Conservation (phyloP, 1,140 invertebrate species). For the Aplysia californica region DNA sequence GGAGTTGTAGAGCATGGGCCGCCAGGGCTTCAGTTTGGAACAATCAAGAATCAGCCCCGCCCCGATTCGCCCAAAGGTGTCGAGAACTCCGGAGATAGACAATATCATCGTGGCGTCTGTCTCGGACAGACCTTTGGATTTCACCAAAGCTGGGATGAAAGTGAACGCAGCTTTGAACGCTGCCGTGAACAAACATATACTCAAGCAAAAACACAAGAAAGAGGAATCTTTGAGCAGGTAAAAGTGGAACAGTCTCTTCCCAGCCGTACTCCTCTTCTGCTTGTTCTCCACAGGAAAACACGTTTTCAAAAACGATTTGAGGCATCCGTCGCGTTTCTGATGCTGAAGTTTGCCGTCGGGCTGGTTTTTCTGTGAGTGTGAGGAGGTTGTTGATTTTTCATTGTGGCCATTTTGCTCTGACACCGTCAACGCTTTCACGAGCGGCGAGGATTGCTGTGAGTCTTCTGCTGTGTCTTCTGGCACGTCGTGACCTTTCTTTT, state of each 20-base stretch:
- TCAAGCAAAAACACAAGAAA: constrained; percentile 46
- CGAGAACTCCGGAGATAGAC: constrained; percentile 46
- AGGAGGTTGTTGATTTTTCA: too few species aligned
- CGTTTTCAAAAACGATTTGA: not conserved
- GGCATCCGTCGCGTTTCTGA: not conserved
- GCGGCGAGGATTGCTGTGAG: too few species aligned
- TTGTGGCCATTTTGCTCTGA: too few species aligned
- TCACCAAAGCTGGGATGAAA: constrained; percentile 51
- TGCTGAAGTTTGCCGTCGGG: too few species aligned
- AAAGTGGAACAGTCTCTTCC: constrained; percentile 38
- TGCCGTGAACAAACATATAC: constrained; percentile 47
- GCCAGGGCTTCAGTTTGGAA: constrained; percentile 34
- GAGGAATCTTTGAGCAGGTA: constrained; percentile 46
- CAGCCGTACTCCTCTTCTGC: not conserved
- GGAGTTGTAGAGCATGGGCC: constrained; percentile 46
- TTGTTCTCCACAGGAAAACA: constrained; percentile 24
- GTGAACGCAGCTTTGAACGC: constrained; percentile 48
- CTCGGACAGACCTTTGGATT: constrained; percentile 38
- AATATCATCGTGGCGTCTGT: constrained; percentile 42
- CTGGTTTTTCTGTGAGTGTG: too few species aligned
- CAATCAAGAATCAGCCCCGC: constrained; percentile 44
- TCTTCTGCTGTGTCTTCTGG: too few species aligned
- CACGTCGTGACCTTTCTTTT: too few species aligned
- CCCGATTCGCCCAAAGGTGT: constrained; percentile 42
- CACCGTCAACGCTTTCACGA: too few species aligned